Conservation (phyloP, 2,797 vertebrate species). For the Tinamus major region DNA sequence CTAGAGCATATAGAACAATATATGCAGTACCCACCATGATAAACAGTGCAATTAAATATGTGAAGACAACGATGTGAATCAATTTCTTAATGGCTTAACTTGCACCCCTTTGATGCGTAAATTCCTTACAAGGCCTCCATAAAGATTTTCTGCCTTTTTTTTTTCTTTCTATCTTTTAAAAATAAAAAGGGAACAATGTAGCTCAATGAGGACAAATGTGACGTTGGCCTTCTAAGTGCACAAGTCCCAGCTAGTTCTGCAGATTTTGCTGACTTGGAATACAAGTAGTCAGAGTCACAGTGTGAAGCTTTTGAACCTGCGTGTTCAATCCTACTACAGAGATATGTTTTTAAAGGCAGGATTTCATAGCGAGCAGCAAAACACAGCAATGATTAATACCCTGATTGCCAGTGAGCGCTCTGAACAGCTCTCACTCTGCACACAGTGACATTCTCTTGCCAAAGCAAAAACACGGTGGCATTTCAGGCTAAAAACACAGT, state of each 20-base stretch:
- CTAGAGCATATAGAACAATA: background rate
- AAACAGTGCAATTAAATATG: background rate
- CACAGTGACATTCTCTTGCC: constrained; percentile 43
- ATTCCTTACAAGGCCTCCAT: background rate
- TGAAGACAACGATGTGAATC: background rate
- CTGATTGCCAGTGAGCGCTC: constrained; percentile 42
- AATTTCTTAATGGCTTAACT: background rate
- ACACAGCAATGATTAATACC: constrained; percentile 45
- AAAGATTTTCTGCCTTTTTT: background rate
- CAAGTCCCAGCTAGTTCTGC: background rate
- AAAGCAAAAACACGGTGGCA: constrained; percentile 44
- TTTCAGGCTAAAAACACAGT: background rate
- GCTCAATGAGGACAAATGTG: background rate
- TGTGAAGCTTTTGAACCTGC: background rate
- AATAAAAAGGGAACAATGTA: background rate
- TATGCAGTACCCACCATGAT: background rate
- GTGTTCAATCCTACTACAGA: constrained; percentile 44
- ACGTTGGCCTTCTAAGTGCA: background rate
- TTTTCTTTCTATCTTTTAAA: background rate
- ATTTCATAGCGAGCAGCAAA: constrained; percentile 44
- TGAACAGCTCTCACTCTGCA: constrained; percentile 19
- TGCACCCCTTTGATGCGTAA: background rate
- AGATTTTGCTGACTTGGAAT: background rate
- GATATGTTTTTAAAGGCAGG: constrained; percentile 41
- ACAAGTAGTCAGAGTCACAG: background rate